A percentile compares a stretch with the other conserved stretches of the same genome.
These are phyloP conservation scores for Acronicta alni DNA, from an alignment of 2,888 invertebrate genomes.

Conservation along the genomic window DNA sequence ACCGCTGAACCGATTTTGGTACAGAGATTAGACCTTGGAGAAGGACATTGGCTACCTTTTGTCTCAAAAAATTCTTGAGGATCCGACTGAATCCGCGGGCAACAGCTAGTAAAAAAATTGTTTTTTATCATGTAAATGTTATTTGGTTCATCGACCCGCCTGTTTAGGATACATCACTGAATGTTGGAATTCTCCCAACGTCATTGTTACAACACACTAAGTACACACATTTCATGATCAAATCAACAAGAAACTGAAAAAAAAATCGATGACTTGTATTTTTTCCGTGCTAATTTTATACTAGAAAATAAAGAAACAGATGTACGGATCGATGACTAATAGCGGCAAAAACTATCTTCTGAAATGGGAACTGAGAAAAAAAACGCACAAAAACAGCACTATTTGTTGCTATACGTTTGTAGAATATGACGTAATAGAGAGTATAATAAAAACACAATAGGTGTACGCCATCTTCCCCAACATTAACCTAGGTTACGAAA, in stretches of 20 bases:
- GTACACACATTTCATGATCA: not conserved
- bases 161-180: not conserved
- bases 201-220: not conserved
- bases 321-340: conserved; percentile 44
- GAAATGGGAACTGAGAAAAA: conserved; percentile 25
- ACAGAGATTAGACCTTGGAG: no score
- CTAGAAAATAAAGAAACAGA: conserved; percentile 31
- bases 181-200: not conserved
- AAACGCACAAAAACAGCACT: conserved; percentile 26
- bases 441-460: conserved; percentile 1
- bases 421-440: conserved; percentile 4
- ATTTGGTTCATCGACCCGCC: no score
- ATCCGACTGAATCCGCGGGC: no score
- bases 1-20: no score
- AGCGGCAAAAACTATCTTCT: conserved; percentile 31
- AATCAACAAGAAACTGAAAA: conserved; percentile 21
- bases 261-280: not conserved
- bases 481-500: conserved; percentile 2
- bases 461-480: conserved; percentile 1
- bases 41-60: no score
- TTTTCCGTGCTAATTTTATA: conserved; percentile 17
- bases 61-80: no score
- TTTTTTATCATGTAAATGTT: no score
- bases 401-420: conserved; percentile 8
- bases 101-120: not conserved